Evolutionary conservation across 2,113 vertebrate genomes (phyloP).

Genomic region (Aptenodytes patagonicus): DNA sequence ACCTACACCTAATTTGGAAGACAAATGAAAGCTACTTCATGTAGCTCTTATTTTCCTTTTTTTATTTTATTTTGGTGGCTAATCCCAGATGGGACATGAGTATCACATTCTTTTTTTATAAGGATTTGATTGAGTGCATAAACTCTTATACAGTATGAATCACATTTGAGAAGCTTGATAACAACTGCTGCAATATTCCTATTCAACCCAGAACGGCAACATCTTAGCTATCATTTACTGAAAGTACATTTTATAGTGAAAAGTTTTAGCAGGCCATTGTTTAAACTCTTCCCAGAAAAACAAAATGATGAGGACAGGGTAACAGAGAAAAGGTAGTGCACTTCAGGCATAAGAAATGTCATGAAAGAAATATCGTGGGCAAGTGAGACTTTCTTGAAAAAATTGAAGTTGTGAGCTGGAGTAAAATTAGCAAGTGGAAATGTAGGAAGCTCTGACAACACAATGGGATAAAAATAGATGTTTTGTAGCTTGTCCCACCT

Average conservation of each 20-base stretch:
- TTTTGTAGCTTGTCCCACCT: background rate
- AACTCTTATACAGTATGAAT: background rate
- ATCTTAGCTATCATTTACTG: background rate
- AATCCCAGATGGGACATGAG: background rate
- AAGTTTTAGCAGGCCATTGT: background rate
- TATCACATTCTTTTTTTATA: background rate
- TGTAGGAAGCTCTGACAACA: background rate
- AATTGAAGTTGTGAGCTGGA: background rate
- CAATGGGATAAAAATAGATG: background rate
- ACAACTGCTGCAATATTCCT: background rate
- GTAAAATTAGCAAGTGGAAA: background rate
- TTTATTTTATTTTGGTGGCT: background rate
- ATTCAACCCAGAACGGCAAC: background rate
- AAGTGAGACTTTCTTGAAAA: background rate
- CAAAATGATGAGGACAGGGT: background rate
- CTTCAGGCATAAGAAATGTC: background rate
- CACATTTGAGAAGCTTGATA: background rate
- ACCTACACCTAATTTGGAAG: background rate
- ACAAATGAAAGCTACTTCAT: background rate
- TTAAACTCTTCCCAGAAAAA: background rate
- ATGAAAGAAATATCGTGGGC: background rate
- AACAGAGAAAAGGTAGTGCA: background rate
- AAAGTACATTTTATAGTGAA: background rate
- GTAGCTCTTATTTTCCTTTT: background rate
- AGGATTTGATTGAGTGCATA: background rate